phyloP scores from a whole-genome alignment of 2,888 invertebrate species.

The Agonum fuliginosum region DNA sequence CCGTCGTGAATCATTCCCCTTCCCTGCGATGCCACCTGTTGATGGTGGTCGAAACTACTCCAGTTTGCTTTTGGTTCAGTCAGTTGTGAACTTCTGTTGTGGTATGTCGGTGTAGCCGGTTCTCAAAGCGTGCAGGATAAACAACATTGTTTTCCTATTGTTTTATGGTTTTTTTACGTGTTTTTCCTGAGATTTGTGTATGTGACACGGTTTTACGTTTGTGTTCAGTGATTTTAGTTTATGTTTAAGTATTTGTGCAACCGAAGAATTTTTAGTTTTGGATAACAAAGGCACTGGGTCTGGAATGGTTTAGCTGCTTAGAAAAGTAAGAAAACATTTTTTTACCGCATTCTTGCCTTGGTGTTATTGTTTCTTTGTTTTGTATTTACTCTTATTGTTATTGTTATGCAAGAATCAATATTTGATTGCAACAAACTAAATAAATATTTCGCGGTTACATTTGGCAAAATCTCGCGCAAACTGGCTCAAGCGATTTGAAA shows the following conservation, averaged over 20 bases:
- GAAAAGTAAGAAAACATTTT: conserved; percentile 3
- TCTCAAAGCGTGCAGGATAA: not conserved
- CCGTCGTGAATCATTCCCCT: too few species aligned
- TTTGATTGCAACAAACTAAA: too few species aligned
- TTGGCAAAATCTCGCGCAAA: too few species aligned
- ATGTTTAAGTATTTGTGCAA: not conserved
- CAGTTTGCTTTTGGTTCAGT: not conserved
- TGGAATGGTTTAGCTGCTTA: conserved; percentile 8
- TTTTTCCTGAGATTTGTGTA: not conserved
- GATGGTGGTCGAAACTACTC: not conserved
- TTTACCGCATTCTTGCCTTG: not conserved
- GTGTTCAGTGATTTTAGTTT: not conserved
- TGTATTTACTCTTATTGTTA: not conserved
- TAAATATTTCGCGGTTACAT: too few species aligned
- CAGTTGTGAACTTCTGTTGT: not conserved
- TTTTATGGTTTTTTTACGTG: not conserved
- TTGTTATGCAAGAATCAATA: too few species aligned
- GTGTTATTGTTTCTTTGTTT: not conserved
- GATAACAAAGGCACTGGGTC: conserved; percentile 6
- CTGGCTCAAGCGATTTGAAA: not conserved
- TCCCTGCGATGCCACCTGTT: not conserved
- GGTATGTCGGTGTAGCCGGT: not conserved
- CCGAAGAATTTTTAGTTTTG: not conserved
- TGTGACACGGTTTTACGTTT: not conserved
- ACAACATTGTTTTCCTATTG: not conserved